phyloP scores from a whole-genome alignment of 1,140 invertebrate genomes.

The Mactra quadrangularis region DNA sequence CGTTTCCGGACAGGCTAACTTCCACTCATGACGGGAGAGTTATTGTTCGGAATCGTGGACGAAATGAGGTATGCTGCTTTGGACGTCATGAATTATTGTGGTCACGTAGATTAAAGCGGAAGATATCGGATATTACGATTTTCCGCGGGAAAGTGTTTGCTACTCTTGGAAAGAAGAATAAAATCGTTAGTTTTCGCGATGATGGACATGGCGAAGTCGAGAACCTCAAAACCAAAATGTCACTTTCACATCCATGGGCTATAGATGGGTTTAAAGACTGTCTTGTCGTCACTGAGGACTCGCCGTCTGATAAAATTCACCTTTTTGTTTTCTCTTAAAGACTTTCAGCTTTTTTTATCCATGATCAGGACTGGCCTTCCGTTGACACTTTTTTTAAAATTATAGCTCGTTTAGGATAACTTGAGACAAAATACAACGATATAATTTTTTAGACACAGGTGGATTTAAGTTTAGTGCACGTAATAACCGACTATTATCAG shows the following conservation, averaged over 20 bases:
- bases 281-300: slow-evolving; percentile 54
- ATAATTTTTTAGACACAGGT: no score
- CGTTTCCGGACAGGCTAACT: slow-evolving; percentile 43
- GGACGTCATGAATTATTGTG: slow-evolving; percentile 18
- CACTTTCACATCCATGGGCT: slow-evolving; percentile 29
- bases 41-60: slow-evolving; percentile 27
- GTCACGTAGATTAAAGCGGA: slow-evolving; percentile 23
- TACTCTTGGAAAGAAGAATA: slow-evolving; percentile 26
- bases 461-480: no score
- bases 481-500: no score
- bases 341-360: no score
- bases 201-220: slow-evolving; percentile 34
- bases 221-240: neutral
- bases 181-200: slow-evolving; percentile 29
- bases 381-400: no score
- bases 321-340: slow-evolving; percentile 39
- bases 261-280: slow-evolving; percentile 54
- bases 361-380: no score
- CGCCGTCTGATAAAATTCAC: slow-evolving; percentile 48
- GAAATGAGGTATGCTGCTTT: slow-evolving; percentile 49
- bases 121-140: slow-evolving; percentile 25
- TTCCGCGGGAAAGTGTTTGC: slow-evolving; percentile 31
- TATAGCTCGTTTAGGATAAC: no score
- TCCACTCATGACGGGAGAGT: slow-evolving; percentile 20
- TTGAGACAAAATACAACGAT: no score